These are phyloP conservation scores for Euphonia xanthogaster DNA, from an alignment of 2,797 vertebrate genomes.

Conservation along the genomic window DNA sequence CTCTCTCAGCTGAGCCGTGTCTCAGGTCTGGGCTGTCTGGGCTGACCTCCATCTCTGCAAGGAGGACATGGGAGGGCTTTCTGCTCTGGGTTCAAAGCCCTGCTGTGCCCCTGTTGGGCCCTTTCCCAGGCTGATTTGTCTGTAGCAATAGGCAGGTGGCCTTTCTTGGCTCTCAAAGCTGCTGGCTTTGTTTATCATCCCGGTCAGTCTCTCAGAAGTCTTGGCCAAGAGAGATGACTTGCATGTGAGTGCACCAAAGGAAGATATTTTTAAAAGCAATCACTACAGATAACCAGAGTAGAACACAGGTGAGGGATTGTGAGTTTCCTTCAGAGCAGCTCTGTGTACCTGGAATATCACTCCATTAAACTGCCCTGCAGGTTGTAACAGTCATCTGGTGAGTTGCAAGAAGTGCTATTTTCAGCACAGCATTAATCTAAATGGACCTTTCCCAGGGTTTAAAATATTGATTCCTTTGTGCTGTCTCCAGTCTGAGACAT, in stretches of 20 bases:
- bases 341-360: background rate
- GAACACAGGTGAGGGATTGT: background rate
- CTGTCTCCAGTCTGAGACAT: background rate
- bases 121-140: background rate
- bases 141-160: background rate
- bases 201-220: background rate
- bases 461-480: conserved; percentile 23
- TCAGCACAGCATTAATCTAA: conserved; percentile 36
- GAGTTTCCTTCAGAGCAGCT: background rate
- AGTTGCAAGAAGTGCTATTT: conserved; percentile 32
- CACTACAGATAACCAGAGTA: background rate
- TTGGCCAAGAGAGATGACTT: background rate
- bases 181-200: background rate
- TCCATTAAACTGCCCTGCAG: background rate
- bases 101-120: background rate
- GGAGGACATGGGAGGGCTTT: background rate
- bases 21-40: background rate
- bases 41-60: background rate
- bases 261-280: background rate
- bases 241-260: background rate
- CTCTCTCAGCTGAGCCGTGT: background rate
- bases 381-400: background rate
- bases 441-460: background rate
- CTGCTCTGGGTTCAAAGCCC: background rate
- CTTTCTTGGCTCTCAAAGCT: background rate